A percentile compares a stretch with the other conserved stretches of the same genome.
phyloP scores from a whole-genome alignment of 2,888 invertebrate genomes.

The Cenopis cana region DNA sequence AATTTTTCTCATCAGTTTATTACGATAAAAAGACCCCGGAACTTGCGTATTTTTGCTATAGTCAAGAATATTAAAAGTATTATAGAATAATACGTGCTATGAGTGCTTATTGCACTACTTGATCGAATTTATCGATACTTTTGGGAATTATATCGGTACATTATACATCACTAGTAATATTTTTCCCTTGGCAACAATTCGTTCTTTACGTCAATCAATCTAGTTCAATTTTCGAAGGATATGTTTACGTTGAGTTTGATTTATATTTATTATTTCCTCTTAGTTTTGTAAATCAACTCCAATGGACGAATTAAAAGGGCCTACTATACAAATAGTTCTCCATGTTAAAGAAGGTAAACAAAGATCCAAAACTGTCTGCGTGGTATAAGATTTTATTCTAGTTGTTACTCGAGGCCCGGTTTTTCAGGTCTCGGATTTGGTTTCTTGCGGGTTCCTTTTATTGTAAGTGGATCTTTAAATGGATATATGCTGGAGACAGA shows the following conservation, averaged over 20 bases:
- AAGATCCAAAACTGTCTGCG: background rate
- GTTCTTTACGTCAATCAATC: conserved; percentile 26
- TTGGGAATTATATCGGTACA: background rate
- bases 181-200: conserved; percentile 33
- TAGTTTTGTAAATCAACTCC: conserved; percentile 53
- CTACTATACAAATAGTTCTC: conserved; percentile 87
- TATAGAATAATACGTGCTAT: background rate
- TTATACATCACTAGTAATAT: background rate
- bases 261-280: conserved; percentile 58
- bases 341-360: conserved; percentile 87
- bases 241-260: conserved; percentile 70
- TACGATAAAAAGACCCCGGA: no score
- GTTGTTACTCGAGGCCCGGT: background rate
- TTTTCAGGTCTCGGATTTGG: conserved; percentile 85
- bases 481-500: conserved; percentile 89
- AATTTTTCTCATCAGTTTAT: no score
- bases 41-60: background rate
- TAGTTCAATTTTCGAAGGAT: conserved; percentile 61
- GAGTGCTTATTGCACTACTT: no score
- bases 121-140: conserved; percentile 16
- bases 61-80: background rate
- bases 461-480: conserved; percentile 86
- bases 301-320: conserved; percentile 87
- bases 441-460: conserved; percentile 80
- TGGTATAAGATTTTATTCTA: background rate